Evolutionary conservation across 2,797 vertebrate species (phyloP).

Genomic region (Leptatherina wallacei): DNA sequence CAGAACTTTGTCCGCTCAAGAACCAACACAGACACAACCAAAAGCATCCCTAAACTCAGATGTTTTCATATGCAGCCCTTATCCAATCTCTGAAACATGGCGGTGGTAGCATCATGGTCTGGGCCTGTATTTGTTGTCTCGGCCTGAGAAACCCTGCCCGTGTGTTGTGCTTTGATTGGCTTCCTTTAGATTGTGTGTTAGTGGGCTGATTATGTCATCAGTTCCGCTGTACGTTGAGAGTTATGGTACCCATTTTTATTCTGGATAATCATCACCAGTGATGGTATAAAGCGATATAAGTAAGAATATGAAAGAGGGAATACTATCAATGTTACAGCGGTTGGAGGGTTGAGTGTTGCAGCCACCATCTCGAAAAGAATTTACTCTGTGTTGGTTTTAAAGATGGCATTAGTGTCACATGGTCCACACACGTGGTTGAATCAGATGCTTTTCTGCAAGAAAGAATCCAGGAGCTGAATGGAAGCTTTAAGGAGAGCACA

Average conservation of each 20-base stretch:
- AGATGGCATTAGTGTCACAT: slow-evolving; percentile 67
- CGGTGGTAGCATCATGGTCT: background rate
- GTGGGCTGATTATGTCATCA: background rate
- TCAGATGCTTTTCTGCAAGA: slow-evolving; percentile 57
- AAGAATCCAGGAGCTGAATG: slow-evolving; percentile 45
- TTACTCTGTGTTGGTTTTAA: slow-evolving; percentile 49
- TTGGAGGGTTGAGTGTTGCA: slow-evolving; percentile 25
- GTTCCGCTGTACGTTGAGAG: background rate
- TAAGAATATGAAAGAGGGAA: slow-evolving; percentile 7
- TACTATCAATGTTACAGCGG: slow-evolving; percentile 9
- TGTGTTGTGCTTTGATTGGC: background rate
- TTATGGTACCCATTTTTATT: background rate
- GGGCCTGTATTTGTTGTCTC: background rate
- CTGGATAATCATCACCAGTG: background rate
- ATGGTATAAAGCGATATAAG: slow-evolving; percentile 9
- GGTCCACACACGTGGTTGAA: slow-evolving; percentile 53
- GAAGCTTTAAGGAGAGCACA: slow-evolving; percentile 29
- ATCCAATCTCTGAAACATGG: background rate
- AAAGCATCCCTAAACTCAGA: too few relatives aligned
- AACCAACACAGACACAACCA: too few relatives aligned
- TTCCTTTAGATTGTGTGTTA: slow-evolving; percentile 2
- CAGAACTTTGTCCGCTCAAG: background rate
- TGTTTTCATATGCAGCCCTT: too few relatives aligned
- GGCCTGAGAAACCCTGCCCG: background rate
- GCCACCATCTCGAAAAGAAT: slow-evolving; percentile 52